Evolutionary conservation across 1,140 invertebrate genomes (phyloP), one percentile per base, ranked within the genome.

Genomic region (Pseudomyrmex flavicornis): DNA sequence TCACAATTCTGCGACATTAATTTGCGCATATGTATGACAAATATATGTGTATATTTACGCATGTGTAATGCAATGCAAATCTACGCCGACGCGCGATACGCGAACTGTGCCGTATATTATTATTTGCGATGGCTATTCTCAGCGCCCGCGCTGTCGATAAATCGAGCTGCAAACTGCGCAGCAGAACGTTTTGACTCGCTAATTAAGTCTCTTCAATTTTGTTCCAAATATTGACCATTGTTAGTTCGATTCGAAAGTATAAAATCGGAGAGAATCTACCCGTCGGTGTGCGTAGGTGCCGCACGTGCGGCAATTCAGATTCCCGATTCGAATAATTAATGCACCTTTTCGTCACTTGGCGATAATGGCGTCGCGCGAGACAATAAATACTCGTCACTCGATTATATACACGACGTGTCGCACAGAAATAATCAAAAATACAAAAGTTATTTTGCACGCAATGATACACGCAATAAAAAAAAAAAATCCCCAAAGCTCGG

Each of bases 131-230:
- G 63, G 44, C 17, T 76, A 65, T 35, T 74, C 17, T 26, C n/a
- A 58, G 56, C 15, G 35, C 26, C 5, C 17, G 54, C 61, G 13
- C 26, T 54, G 63, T 63, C 74, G 72, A 66, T 76, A 87, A 87
- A 88, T 87, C 82, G 74, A 65, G 72, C 72, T 80, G 72, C 83
- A 85, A 88, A 88, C 87, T 83, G 73, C 44, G 63, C 66, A 73
- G 73, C 56, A 62, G 58, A 56, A 73, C 74, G 83, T 83, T 54
- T 76, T 79, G 86, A 76, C 73, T 86, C 74, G 86, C 79, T 89
- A 89, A 88, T 89, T 89, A 89, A 88, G 74, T 86, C 88, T 88
- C 88, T 89, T 89, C 74, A 88, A 88, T 88, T 88, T 88, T 88
- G 76, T 72, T 77, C 70, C 86, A 88, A 88, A 88, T 88, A 88